Conservation (phyloP, 2,797 vertebrate species). For the Parauchenoglanis punctatus region DNA sequence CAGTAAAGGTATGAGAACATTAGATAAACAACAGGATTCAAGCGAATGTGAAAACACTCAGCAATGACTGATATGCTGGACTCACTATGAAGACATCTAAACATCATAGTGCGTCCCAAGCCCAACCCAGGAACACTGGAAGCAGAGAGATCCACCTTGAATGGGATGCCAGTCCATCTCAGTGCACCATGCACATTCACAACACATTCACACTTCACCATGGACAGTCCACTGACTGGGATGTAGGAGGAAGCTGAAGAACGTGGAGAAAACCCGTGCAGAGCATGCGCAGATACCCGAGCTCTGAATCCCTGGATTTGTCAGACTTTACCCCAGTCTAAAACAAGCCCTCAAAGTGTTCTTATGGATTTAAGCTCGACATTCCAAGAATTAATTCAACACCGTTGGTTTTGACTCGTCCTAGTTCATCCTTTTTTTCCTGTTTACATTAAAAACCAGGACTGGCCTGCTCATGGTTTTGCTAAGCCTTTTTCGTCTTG, state of each 20-base stretch:
- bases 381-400: neutral
- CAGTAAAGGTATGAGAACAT: slow-evolving; percentile 3
- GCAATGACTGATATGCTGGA: neutral
- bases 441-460: neutral
- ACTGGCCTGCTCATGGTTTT: neutral
- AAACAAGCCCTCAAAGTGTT: neutral
- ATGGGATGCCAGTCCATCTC: neutral
- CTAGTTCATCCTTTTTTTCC: neutral
- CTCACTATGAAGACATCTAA: neutral
- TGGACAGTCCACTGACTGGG: neutral
- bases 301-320: neutral
- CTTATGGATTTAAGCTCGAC: neutral
- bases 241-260: neutral
- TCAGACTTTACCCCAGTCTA: neutral
- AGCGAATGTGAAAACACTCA: neutral
- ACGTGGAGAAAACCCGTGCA: neutral
- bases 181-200: neutral
- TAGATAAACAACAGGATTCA: neutral
- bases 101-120: no score
- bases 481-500: neutral
- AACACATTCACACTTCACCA: neutral
- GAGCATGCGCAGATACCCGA: neutral
- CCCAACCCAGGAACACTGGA: neutral
- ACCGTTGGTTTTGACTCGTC: neutral
- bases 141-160: neutral